Evolutionary conservation across 1,140 invertebrate species (phyloP), one percentile per base, ranked within the genome.

Genomic region (Cydia pomonella): DNA sequence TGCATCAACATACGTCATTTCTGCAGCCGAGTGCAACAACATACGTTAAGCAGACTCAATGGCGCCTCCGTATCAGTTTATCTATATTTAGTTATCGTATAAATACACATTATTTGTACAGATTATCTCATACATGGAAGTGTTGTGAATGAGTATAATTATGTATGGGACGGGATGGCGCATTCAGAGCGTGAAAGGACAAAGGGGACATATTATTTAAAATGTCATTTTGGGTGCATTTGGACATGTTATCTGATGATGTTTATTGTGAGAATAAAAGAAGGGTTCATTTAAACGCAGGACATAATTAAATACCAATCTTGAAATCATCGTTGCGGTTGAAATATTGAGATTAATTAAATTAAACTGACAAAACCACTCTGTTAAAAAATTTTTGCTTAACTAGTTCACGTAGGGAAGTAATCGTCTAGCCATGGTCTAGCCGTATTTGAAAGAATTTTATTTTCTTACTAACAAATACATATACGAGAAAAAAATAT

Each of bases 101-200:
- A 82, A 27, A 59, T 75, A 76, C 72, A 29, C 69, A 79, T 66
- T 82, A 78, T 79, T 80, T 82, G 76, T 77, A 75, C 77, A 80
- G 77, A 79, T 82, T 86, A 82, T 84, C 76, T 78, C 75, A 64
- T 72, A 76, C 76, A 75, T 73, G 23, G 66, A 77, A 76, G 47
- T 76, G 73, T 74, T 73, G 75, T 87, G 83, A 88, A 88, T 86
- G 84, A 83, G 78, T 80, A 78, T 81, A 81, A 83, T 88, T 83
- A 80, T 62, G 74, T 74, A 82, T 78, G 74, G 76, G 84, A 84
- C 79, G 82, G 79, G 79, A 81, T 79, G 80, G 44, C 66, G 80
- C 87, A 90, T 88, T 87, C 81, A 85, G 88, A 92, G 88, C 90
- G 90, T 87, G 84, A 90, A 85, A 85, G 87, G 80, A 86, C 86